These are phyloP conservation scores for Penaeus vannamei DNA, from an alignment of 1,140 invertebrate genomes.

Conservation along the genomic window DNA sequence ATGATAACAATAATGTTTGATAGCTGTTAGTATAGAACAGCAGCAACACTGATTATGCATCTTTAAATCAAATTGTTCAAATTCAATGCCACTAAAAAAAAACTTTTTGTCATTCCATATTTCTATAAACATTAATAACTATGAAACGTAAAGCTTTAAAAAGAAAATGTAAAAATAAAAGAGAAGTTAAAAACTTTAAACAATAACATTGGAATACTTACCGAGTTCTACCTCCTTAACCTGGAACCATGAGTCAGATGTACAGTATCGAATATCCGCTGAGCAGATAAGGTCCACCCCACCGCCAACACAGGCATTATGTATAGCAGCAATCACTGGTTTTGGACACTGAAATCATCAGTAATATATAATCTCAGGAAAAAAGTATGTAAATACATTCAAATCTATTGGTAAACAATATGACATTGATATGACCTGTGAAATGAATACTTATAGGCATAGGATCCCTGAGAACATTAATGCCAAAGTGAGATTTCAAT, in stretches of 20 bases:
- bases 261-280: slow-evolving; percentile 93
- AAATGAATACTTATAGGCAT: slow-evolving; percentile 34
- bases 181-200: no score
- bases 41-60: background rate
- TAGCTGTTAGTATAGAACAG: no score
- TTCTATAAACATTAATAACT: background rate
- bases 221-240: slow-evolving; percentile 84
- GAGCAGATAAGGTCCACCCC: slow-evolving; percentile 90
- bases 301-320: slow-evolving; percentile 91
- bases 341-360: slow-evolving; percentile 74
- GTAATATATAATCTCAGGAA: slow-evolving; percentile 40
- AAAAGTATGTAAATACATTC: slow-evolving; percentile 21
- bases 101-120: background rate
- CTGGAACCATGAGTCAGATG: slow-evolving; percentile 92
- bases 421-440: background rate
- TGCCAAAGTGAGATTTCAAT: no score
- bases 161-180: background rate
- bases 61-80: background rate
- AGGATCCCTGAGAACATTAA: no score
- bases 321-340: slow-evolving; percentile 90
- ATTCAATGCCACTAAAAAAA: no score
- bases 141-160: background rate
- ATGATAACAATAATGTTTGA: background rate
- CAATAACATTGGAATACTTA: slow-evolving; percentile 56
- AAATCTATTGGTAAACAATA: slow-evolving; percentile 53